A percentile compares a stretch with the other conserved stretches of the same genome.
phyloP scores from a whole-genome alignment of 2,113 vertebrate species.

The Egretta garzetta region DNA sequence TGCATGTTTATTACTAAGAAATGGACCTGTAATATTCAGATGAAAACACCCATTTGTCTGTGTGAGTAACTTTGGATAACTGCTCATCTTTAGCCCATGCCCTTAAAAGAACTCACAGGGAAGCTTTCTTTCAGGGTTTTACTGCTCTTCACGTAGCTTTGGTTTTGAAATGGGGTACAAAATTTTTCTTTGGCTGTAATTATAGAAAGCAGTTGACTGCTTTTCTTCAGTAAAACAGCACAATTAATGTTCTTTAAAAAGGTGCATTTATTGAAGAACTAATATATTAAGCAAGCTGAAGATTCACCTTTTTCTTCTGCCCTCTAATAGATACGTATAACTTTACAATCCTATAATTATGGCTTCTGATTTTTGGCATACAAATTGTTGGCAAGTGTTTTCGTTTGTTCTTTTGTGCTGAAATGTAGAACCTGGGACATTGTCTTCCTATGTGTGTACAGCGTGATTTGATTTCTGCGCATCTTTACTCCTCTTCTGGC shows the following conservation, averaged over 20 bases:
- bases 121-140: constrained; percentile 9
- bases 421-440: not conserved
- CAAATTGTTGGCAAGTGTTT: not conserved
- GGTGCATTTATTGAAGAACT: constrained; percentile 12
- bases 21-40: constrained; percentile 34
- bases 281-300: constrained; percentile 20
- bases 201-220: constrained; percentile 32
- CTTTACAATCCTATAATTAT: constrained; percentile 47
- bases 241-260: constrained; percentile 53
- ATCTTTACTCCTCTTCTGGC: not conserved
- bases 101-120: constrained; percentile 34
- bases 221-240: constrained; percentile 44
- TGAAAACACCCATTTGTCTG: constrained; percentile 23
- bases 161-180: constrained; percentile 34
- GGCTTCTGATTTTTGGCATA: constrained; percentile 10
- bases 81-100: constrained; percentile 39
- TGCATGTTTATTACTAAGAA: constrained; percentile 56
- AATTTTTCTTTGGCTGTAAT: constrained; percentile 45
- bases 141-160: not conserved
- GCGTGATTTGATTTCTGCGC: not conserved
- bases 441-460: not conserved
- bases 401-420: not conserved
- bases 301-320: not conserved
- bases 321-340: not conserved
- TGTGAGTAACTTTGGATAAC: constrained; percentile 40